Percentiles rank a stretch among this genome's conserved stretches.
Conservation (phyloP, 64 coral and sea anemone species). For the Anthopleura sola region DNA sequence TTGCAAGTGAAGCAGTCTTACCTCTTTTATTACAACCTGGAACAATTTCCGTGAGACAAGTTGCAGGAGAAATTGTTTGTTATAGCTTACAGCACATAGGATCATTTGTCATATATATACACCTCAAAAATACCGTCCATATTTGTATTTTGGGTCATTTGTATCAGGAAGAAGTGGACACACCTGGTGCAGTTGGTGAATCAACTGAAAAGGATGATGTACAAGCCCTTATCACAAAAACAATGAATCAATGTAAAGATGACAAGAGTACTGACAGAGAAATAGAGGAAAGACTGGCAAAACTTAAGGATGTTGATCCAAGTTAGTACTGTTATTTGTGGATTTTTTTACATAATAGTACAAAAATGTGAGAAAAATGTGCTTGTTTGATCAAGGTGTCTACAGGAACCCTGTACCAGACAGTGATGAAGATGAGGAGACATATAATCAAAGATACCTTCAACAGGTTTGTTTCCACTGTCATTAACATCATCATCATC, state of each 20-base stretch:
- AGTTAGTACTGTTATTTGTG: not conserved
- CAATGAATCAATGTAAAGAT: conserved; percentile 16
- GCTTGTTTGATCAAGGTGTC: not conserved
- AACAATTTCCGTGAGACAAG: too few species aligned
- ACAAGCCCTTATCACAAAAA: conserved; percentile 9
- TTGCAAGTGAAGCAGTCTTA: too few species aligned
- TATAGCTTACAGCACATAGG: too few species aligned
- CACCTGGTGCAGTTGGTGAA: not conserved
- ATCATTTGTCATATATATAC: too few species aligned
- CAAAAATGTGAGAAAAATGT: too few species aligned
- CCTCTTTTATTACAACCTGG: too few species aligned
- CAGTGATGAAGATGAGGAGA: conserved; percentile 97
- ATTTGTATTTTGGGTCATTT: not conserved
- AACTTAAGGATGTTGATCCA: conserved; percentile 81
- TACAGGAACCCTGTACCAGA: conserved; percentile 32
- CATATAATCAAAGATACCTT: conserved; percentile 76
- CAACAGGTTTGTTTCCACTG: conserved; percentile 60
- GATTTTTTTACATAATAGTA: too few species aligned
- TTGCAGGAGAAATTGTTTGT: too few species aligned
- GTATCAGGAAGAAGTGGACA: conserved; percentile 35
- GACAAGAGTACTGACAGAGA: conserved; percentile 18
- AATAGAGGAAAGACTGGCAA: conserved; percentile 79
- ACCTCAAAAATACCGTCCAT: too few species aligned
- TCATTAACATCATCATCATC: not conserved
- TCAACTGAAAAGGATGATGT: conserved; percentile 22